Percentiles rank a stretch among this genome's conserved stretches.
Evolutionary conservation across 1,140 invertebrate species (phyloP).

Genomic region (Caenorhabditis remanei): DNA sequence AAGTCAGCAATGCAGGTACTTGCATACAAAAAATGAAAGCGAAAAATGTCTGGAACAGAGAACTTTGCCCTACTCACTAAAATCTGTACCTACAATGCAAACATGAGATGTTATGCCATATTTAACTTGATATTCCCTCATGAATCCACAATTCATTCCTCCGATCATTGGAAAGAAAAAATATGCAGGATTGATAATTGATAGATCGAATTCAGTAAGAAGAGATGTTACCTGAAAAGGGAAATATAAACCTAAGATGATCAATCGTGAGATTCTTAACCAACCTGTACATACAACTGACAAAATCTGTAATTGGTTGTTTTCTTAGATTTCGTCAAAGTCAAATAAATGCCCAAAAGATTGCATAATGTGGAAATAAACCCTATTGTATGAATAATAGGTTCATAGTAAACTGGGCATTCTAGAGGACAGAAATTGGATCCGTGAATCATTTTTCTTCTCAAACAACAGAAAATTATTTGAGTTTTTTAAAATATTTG

Average conservation of each 20-base stretch:
- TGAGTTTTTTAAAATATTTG: background rate
- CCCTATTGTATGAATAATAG: constrained; percentile 12
- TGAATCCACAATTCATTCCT: constrained; percentile 11
- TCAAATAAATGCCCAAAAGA: background rate
- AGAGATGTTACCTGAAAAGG: background rate
- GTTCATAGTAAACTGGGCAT: background rate
- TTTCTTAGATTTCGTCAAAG: constrained; percentile 9
- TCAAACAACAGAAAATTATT: background rate
- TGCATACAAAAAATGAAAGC: constrained; percentile 6
- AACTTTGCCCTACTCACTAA: background rate
- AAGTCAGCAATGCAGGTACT: background rate
- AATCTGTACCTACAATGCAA: background rate
- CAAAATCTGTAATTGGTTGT: constrained; percentile 9
- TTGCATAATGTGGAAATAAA: background rate
- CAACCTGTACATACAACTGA: constrained; percentile 24
- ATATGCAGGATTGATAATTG: constrained; percentile 27
- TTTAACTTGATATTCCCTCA: constrained; percentile 13
- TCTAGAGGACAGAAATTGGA: constrained; percentile 3
- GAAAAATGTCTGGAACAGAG: constrained; percentile 13
- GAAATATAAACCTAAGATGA: no score
- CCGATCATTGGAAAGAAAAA: constrained; percentile 38
- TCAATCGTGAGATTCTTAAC: background rate
- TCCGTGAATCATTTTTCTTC: background rate
- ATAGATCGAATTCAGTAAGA: background rate
- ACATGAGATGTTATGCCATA: background rate